Evolutionary conservation across 2,888 invertebrate genomes (phyloP), one percentile per base, ranked within the genome.

Genomic region (Ametastegia equiseti): DNA sequence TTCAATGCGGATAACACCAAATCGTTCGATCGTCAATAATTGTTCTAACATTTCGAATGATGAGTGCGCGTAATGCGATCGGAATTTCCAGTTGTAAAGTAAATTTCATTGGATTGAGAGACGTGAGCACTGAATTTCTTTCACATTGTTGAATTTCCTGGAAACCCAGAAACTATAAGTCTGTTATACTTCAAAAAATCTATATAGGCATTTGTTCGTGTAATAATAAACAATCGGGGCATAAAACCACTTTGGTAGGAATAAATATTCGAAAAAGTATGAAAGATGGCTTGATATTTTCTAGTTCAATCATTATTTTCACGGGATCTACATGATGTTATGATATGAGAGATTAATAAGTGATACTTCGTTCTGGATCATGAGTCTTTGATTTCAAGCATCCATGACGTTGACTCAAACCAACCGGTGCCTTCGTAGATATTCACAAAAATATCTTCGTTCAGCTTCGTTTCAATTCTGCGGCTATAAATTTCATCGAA

Each of bases 401-500:
- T 71, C 27, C 47, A 23, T 15, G 7, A 50, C 50, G 50, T 27
- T 47, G 11, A 19, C 9, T 33, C n/a, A 36, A 50, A 30, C 71
- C 47, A 54, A 54, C 19, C 15, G 36, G 39, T 36, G 15, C 19
- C 30, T 78, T 36, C 30, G 45, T n/a, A 19, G 15, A 15, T 60
- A 71, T 33, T 50, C 60, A 42, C 63, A 60, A 27, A 78, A 60
- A 75, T 75, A 60, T 78, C 27, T 50, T 63, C 42, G 23, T 60
- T 30, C 27, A 63, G 36, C 45, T 78, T 87, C 87, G 88, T 88
- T 88, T 88, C 83, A 84, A 87, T 85, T 81, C 85, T 82, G n/a
- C n/a, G 65, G 79, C 84, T 83, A 88, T 88, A 85, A 86, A 88
- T 88, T 87, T 85, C 84, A 83, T 81, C 80, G 82, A 50, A 83